Base-by-base conservation (phyloP, 2,888 invertebrate species). In the Phyllotreta striolata region DNA sequence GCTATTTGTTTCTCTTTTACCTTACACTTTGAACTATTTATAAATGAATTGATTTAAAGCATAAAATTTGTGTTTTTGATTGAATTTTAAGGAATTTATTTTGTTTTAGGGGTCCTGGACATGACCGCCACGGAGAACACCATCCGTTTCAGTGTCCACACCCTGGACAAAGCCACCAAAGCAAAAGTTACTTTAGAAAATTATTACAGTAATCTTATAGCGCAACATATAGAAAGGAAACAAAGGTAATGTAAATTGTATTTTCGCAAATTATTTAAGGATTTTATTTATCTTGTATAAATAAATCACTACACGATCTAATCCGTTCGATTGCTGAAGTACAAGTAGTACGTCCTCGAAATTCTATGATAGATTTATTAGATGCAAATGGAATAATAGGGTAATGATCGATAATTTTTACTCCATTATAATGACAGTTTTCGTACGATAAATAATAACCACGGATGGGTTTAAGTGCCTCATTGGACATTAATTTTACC, bases 111-210 rank as follows among this genome's bases (percentile, higher is more conserved):
- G 87, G 89, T 90, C 86, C 85, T 91, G 89, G 91, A 91, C 83
- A 91, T 91, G 91, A 89, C 91, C 83, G 90, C 91, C 80, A 89
- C 91, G 81, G 91, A 91, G 83, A 91, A 88, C 78, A 86, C 88
- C 79, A 92, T 95, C 83, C 92, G 93, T 84, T 95, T 97, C 86
- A 95, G 95, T 86, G 95, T 95, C 80, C 95, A 97, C 84, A 98
- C 98, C 79, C 87, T 95, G 84, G 98, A 98, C 87, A 98, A 98
- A 85, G 98, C 97, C 76, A 97, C 97, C 81, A 96, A 98, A 84
- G 98, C 98, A 76, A 98, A 99, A 86, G 93, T 99, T 81, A 96
- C 98, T 66, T 85, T 99, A 80, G 99, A 99, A 85, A 98, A 98
- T 84, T 99, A 98, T 85, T 99, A 99, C 84, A 95, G 95, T 83